These are phyloP conservation scores for Periphyllus acericola DNA, from an alignment of 2,888 invertebrate species.

Conservation along the genomic window DNA sequence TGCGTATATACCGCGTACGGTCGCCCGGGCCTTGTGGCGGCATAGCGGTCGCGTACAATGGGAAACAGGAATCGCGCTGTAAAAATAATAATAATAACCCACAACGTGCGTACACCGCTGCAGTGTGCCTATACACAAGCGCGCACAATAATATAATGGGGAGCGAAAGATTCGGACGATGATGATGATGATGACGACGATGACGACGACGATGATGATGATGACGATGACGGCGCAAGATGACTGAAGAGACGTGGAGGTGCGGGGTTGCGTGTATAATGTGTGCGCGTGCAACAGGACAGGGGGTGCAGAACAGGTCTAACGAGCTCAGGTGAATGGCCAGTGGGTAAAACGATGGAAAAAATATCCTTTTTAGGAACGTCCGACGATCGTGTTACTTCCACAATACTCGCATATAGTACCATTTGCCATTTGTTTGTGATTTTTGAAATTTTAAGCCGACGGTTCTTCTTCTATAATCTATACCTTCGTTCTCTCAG, in stretches of 20 bases:
- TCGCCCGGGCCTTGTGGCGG: neutral
- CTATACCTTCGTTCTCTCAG: neutral
- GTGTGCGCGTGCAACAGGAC: neutral
- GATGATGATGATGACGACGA: neutral
- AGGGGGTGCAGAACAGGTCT: slow-evolving; percentile 46
- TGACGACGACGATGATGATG: neutral
- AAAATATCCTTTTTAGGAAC: slow-evolving; percentile 57
- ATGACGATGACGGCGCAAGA: neutral
- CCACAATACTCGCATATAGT: neutral
- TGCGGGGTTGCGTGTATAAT: neutral
- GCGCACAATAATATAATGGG: neutral
- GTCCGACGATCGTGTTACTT: slow-evolving; percentile 38
- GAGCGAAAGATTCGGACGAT: neutral
- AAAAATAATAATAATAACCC: slow-evolving; percentile 34
- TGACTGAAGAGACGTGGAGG: neutral
- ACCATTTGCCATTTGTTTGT: neutral
- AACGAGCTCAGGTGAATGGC: slow-evolving; percentile 61
- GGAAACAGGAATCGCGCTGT: slow-evolving; percentile 40
- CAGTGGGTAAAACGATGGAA: slow-evolving; percentile 48
- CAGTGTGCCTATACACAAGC: neutral
- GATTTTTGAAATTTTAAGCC: neutral
- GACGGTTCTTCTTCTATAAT: neutral
- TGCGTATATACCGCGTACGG: neutral
- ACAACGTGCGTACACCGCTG: neutral
- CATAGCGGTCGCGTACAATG: slow-evolving; percentile 13